Base-by-base conservation (phyloP, 2,113 vertebrate genomes). In the Sinocyclocheilus maitianheensis region DNA sequence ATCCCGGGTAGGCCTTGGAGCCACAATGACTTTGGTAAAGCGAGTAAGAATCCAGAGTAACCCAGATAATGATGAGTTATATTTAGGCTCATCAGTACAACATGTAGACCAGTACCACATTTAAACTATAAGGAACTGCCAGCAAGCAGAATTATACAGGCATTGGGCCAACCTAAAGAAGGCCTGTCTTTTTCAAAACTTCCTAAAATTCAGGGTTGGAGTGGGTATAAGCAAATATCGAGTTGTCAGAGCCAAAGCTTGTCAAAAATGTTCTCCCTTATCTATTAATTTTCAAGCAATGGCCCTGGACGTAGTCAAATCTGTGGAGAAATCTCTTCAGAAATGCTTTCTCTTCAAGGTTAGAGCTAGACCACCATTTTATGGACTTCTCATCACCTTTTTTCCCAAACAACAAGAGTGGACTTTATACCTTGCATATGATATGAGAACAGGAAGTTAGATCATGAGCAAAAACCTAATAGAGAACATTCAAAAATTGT, bases 21-120 rank as follows among this genome's bases (percentile, higher is more conserved):
- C 63, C 9, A 43, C 37, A 79, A 51, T 20, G 69, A 55, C 51
- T 65, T 65, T 84, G 77, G 65, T 40, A 53, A 48, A 20, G 26
- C 12, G 18, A 76, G 65, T 40, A 24, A 22, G n/a, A 82, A 84
- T 74, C 20, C 9, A 69, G 79, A 80, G 72, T 40, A 71, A 22
- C 69, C 18, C 3, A 20, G 71, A 43, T 71, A 55, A 86, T 74
- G 51, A 72, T 85, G 55, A 83, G 24, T 72, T 75, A 63, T 55
- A 37, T 69, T 46, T 58, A 24, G 53, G 40, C 58, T 87, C 76
- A 84, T 58, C 79, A 86, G 81, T 34, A 8, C 2, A 84, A 69
- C 55, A 58, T n/a, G 63, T 76, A 69, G 53, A 55, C 37, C 58
- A 80, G 40, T 26, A 60, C 43, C 55, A 30, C 2, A 34, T 51